Base-by-base conservation (phyloP, 1,140 invertebrate species). In the Drosophila sp. region DNA sequence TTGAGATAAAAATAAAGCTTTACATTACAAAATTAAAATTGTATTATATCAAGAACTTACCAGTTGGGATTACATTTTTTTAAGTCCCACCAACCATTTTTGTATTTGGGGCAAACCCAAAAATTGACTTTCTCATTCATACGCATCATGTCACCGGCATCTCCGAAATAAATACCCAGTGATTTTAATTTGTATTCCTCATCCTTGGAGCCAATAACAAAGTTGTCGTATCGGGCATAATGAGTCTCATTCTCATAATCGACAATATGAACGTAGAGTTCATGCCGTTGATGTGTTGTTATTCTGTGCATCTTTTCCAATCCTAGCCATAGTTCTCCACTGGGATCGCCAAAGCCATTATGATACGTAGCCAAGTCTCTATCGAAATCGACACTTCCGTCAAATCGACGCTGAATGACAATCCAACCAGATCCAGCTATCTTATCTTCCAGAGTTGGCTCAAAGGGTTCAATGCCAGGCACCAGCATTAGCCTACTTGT, bases 141-240 rank as follows among this genome's bases (percentile, higher is more conserved):
- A 2, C 59, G 34, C 46, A 63, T 29, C 46, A 63, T 63, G 40
- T 76, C 74, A 8, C 74, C 51, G n/a, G 58, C 72, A 36, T 62
- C 46, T 11, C 72, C 72, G 0, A 53, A 13, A 25, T 76, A 76
- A 7, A 69, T n/a, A 0, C 74, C 71, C 9, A 76, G 13, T 7
- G 43, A 62, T 14, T 40, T 54, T 6, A 76, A 18, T 7, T 34
- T 32, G 8, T 74, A 76, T 4, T 43, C 50, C 25, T 67, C 54
- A 0, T 27, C 56, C 11, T 18, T 59, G 7, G 50, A 29, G 27
- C 63, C 63, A 5, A 76, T 9, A 7, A 36, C 0, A 14, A 75
- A 75, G 16, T 72, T 34, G 29, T 72, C 59, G 50, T 72, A 72
- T 21, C 38, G 41, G 6, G 72, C 70, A 46, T 34, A 75, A 7